phyloP scores from a whole-genome alignment of 2,797 vertebrate species.

The Pipistrellus pipistrellus region DNA sequence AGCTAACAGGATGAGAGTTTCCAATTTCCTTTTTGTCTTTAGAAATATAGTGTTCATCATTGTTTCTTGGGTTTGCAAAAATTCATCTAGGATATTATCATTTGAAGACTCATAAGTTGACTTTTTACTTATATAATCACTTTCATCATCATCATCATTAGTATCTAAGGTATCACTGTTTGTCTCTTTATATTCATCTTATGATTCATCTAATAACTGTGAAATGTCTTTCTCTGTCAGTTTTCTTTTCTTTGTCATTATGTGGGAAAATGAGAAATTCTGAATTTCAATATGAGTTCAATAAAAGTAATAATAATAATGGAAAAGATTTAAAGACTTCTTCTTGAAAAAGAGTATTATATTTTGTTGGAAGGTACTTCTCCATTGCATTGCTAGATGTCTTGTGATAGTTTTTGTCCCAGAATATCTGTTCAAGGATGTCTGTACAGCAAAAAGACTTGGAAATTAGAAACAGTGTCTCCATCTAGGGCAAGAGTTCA shows the following conservation, averaged over 20 bases:
- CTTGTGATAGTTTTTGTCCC: not conserved
- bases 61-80: constrained; percentile 4
- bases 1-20: not conserved
- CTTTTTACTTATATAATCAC: not conserved
- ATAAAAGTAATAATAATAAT: constrained; percentile 21
- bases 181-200: constrained; percentile 7
- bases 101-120: not conserved
- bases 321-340: not conserved
- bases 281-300: constrained; percentile 42
- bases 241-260: constrained; percentile 25
- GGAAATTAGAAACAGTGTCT: not conserved
- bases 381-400: not conserved
- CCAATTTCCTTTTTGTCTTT: not conserved
- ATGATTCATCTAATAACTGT: constrained; percentile 27
- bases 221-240: constrained; percentile 37
- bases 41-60: not conserved
- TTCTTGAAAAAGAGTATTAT: not conserved
- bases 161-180: not conserved
- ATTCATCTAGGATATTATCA: not conserved
- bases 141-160: not conserved
- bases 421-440: not conserved
- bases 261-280: not conserved
- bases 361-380: not conserved
- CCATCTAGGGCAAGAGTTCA: not conserved
- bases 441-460: not conserved